Percentiles rank a stretch among this genome's conserved stretches.
Evolutionary conservation across 2,888 invertebrate species (phyloP).

Genomic region (Callyntrura sp.): DNA sequence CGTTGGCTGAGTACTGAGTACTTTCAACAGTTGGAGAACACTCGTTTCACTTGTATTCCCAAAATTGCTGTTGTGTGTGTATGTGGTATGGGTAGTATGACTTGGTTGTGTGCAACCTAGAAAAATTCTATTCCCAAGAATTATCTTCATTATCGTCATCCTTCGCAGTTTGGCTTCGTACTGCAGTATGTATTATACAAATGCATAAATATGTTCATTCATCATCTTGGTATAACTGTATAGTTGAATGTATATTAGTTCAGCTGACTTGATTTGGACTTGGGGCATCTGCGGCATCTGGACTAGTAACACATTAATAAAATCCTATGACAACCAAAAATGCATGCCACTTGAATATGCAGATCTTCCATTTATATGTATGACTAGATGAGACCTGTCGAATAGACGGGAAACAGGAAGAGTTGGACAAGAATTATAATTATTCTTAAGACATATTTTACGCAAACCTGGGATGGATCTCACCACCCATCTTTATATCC

Average conservation of each 20-base stretch:
- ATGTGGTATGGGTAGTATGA: background rate
- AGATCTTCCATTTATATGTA: too few relatives aligned
- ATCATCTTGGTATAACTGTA: too few relatives aligned
- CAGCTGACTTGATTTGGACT: background rate
- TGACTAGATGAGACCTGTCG: too few relatives aligned
- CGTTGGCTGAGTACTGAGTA: background rate
- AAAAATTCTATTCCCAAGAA: conserved; percentile 53
- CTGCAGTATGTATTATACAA: background rate
- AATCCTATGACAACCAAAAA: too few relatives aligned
- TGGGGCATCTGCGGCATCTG: too few relatives aligned
- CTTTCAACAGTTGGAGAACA: conserved; percentile 70
- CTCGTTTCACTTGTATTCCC: conserved; percentile 66
- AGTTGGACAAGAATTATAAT: too few relatives aligned
- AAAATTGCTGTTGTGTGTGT: background rate
- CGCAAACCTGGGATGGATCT: too few relatives aligned
- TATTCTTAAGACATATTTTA: too few relatives aligned
- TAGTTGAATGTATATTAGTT: background rate
- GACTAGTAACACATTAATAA: too few relatives aligned
- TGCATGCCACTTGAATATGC: too few relatives aligned
- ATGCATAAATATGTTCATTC: background rate
- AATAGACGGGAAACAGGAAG: too few relatives aligned
- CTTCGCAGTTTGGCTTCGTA: conserved; percentile 23
- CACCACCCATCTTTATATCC: too few relatives aligned
- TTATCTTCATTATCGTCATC: conserved; percentile 58
- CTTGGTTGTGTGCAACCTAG: conserved; percentile 51